phyloP scores from a whole-genome alignment of 1,140 invertebrate genomes.

The Pseudomyrmex pallidus region DNA sequence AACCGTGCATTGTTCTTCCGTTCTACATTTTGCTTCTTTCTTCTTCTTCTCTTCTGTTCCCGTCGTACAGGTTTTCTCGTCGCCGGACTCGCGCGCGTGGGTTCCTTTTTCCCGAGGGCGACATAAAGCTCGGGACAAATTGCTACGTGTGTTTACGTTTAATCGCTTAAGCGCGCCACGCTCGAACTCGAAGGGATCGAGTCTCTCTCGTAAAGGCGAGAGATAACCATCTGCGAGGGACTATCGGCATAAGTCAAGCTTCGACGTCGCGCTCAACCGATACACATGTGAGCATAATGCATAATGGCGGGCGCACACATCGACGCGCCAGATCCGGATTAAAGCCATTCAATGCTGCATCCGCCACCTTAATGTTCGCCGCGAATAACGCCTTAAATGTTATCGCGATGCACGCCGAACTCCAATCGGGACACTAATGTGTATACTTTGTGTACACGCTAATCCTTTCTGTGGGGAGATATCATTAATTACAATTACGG shows the following conservation, averaged over 20 bases:
- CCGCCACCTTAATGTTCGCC: conserved; percentile 45
- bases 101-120: conserved; percentile 61
- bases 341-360: conserved; percentile 48
- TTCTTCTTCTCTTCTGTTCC: conserved; percentile 21
- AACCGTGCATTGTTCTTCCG: conserved; percentile 51
- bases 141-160: conserved; percentile 73
- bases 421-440: conserved; percentile 22
- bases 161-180: conserved; percentile 65
- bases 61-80: conserved; percentile 10
- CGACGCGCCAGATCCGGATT: conserved; percentile 61
- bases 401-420: conserved; percentile 52
- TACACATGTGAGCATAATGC: conserved; percentile 29
- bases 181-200: conserved; percentile 30
- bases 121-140: conserved; percentile 69
- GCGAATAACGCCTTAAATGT: conserved; percentile 37
- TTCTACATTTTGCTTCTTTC: conserved; percentile 13
- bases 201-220: conserved; percentile 61
- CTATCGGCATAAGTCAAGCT: conserved; percentile 68
- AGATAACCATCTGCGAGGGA: conserved; percentile 64
- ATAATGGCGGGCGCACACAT: conserved; percentile 35
- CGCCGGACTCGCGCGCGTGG: conserved; percentile 25
- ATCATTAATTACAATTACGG: conserved; percentile 71
- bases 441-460: conserved; percentile 54
- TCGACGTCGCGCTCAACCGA: conserved; percentile 53
- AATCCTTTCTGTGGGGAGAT: conserved; percentile 43